A percentile compares a stretch with the other conserved stretches of the same genome.
Evolutionary conservation across 1,140 invertebrate species (phyloP).

Genomic region (Hyphantria cunea): DNA sequence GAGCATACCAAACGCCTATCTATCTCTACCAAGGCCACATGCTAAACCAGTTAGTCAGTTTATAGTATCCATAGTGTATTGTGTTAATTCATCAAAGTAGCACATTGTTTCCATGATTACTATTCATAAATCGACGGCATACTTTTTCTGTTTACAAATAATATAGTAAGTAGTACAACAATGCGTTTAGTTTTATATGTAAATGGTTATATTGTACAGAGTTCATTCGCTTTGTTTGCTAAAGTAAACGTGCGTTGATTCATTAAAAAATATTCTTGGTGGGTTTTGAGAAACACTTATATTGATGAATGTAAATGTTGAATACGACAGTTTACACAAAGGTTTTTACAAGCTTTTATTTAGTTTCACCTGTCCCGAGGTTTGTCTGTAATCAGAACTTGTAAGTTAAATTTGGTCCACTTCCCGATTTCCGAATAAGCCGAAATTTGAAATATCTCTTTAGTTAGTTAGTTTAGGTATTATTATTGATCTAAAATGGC

Average conservation of each 20-base stretch:
- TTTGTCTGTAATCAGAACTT: too few relatives aligned
- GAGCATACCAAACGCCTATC: background rate
- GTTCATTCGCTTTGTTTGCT: constrained; percentile 48
- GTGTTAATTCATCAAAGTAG: constrained; percentile 5
- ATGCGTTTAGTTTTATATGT: constrained; percentile 45
- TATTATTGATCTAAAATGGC: too few relatives aligned
- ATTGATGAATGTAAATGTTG: constrained; percentile 10
- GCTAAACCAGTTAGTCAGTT: background rate
- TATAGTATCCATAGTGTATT: background rate
- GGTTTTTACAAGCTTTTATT: too few relatives aligned
- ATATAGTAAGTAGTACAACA: constrained; percentile 31
- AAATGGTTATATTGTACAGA: constrained; percentile 49
- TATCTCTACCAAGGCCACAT: constrained; percentile 1
- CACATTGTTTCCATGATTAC: constrained; percentile 11
- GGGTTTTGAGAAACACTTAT: constrained; percentile 16
- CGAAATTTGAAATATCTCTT: too few relatives aligned
- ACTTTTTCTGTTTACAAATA: constrained; percentile 31
- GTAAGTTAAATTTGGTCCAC: too few relatives aligned
- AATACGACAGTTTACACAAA: background rate
- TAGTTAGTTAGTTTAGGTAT: too few relatives aligned
- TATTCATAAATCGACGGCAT: constrained; percentile 13
- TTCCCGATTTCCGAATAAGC: too few relatives aligned
- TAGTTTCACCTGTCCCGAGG: too few relatives aligned
- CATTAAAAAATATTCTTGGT: constrained; percentile 28
- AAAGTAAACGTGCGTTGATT: constrained; percentile 37